A percentile compares a stretch with the other conserved stretches of the same genome.
Evolutionary conservation across 1,140 invertebrate genomes (phyloP).

Genomic region (Drosophila ananassae): DNA sequence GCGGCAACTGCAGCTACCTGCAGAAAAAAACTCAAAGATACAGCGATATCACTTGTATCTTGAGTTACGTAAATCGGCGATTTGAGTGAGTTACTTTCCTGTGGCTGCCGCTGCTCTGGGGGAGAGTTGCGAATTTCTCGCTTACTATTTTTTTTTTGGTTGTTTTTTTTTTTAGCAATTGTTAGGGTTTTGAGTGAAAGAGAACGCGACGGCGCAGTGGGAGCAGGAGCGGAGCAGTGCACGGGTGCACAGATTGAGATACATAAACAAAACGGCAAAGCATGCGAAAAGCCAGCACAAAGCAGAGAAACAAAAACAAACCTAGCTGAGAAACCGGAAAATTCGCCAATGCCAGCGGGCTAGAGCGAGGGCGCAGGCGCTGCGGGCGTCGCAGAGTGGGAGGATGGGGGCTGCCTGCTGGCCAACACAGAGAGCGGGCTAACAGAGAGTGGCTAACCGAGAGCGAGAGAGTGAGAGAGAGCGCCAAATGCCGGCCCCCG

Average conservation of each 20-base stretch:
- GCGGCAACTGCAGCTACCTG: constrained; percentile 21
- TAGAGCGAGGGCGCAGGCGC: constrained; percentile 48
- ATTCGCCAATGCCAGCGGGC: constrained; percentile 42
- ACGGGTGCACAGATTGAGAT: constrained; percentile 46
- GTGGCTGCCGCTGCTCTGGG: neutral
- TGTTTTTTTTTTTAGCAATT: neutral
- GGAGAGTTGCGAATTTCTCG: constrained; percentile 6
- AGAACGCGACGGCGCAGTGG: constrained; percentile 63
- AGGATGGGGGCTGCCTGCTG: neutral
- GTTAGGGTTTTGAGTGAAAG: constrained; percentile 24
- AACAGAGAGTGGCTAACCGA: constrained; percentile 3
- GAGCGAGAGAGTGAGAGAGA: constrained; percentile 1
- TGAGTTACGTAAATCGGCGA: constrained; percentile 67
- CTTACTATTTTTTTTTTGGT: neutral
- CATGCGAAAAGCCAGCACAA: constrained; percentile 78
- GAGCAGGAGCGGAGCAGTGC: constrained; percentile 27
- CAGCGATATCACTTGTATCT: constrained; percentile 36
- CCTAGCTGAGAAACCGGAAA: constrained; percentile 53
- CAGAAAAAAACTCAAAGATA: constrained; percentile 54
- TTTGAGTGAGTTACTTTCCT: constrained; percentile 37
- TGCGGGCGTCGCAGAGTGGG: neutral
- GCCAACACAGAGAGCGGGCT: constrained; percentile 8
- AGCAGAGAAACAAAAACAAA: constrained; percentile 81
- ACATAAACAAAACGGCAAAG: constrained; percentile 76
- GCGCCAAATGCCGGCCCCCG: too few relatives aligned